Base-by-base conservation (phyloP, 1,140 invertebrate species). In the Plectus sambesii region DNA sequence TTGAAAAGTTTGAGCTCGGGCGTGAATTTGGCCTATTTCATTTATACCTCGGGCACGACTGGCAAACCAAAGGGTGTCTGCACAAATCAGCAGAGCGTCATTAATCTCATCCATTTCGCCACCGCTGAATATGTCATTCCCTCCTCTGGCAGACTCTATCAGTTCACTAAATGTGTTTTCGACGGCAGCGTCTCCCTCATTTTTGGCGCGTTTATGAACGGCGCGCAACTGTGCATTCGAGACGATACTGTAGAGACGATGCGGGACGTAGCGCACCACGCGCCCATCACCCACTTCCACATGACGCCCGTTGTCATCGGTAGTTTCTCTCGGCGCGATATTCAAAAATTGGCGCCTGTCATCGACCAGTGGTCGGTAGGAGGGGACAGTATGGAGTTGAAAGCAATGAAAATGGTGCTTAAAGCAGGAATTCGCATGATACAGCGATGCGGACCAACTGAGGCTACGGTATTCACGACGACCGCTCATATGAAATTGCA, bases 381-480 rank as follows among this genome's bases (percentile, higher is more conserved):
- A 22, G 47, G 47, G 20, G 47, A 49, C n/a, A 4, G 22, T 8
- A 26, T 40, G n/a, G 24, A 41, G 4, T 20, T 30, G n/a, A 12
- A 17, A 17, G 20, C 9, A n/a, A 40, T 49, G 24, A 22, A 49
- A 19, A 23, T 27, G 12, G 20, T 49, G 3, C 15, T 49, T n/a
- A 12, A 8, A 24, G 5, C 3, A 5, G 47, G 47, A 49, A 49
- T 25, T 5, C 19, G 40, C 29, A 4, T 49, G 45, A 26, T 49
- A 22, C 47, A 49, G 49, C 23, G 46, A 4, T 49, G 49, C 23
- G 47, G 47, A 41, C 47, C 47, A 9, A 49, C 47, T 12, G 47
- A 49, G 22, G 47, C 45, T 3, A 49, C 47, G 36, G 20, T 49
- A 19, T 46, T 49, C 27, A 26, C 26, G 20, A 27, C 25, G 15